These are phyloP conservation scores for Pterophyllum scalare DNA, from an alignment of 2,113 vertebrate species.

Conservation along the genomic window DNA sequence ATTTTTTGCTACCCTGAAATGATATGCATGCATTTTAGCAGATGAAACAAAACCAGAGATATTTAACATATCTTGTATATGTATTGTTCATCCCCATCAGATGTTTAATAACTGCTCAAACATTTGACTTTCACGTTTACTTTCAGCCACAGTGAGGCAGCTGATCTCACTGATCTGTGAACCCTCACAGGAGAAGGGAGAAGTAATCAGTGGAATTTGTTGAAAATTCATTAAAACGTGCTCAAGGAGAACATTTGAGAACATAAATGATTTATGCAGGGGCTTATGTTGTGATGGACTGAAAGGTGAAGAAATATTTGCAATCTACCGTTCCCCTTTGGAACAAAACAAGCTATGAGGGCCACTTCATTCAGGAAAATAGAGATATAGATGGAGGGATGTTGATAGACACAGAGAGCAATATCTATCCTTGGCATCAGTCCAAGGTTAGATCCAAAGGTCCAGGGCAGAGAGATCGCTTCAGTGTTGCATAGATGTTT, in stretches of 20 bases:
- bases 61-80: not conserved
- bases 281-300: not conserved
- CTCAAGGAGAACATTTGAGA: not conserved
- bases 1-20: not conserved
- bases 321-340: not conserved
- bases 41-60: not conserved
- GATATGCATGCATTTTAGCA: not conserved
- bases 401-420: not conserved
- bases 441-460: not conserved
- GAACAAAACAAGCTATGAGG: not conserved
- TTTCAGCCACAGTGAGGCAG: not conserved
- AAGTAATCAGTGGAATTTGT: constrained; percentile 21
- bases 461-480: constrained; percentile 17
- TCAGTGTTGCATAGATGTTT: constrained; percentile 10
- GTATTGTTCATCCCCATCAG: not conserved
- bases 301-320: not conserved
- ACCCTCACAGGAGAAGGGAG: not conserved
- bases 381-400: not conserved
- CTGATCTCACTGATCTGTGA: constrained; percentile 5
- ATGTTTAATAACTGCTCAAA: not conserved
- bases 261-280: not conserved
- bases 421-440: not conserved
- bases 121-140: not conserved
- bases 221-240: not conserved
- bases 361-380: not conserved